Base-by-base conservation (phyloP, 2,113 vertebrate genomes). In the Malurus alboscapulatus region DNA sequence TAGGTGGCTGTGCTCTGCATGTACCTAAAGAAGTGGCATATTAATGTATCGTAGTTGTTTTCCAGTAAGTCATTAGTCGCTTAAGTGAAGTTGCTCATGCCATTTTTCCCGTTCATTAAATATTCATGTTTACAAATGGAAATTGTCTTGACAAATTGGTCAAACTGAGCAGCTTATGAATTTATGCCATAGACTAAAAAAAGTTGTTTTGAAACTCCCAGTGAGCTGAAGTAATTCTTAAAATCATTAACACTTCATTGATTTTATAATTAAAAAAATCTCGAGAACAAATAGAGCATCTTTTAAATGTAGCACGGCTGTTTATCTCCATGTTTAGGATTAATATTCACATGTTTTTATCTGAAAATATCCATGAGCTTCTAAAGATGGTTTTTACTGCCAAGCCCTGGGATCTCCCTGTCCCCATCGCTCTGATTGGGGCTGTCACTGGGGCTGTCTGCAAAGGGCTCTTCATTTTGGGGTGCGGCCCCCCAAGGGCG, bases 71-170 rank as follows among this genome's bases (percentile, higher is more conserved):
- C 96, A 82, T 97, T 97, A 97, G 90, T 91, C 29, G 48, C 92
- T 96, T 97, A 96, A 95, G 94, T 92, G 95, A 97, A 97, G 94
- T 96, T 93, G 93, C 87, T 97, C 90, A 47, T 97, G 92, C 88
- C 95, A 96, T 88, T 97, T 97, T 97, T 97, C 85, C 84, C 75
- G 95, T 94, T 92, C 96, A 98, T 98, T 97, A 98, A 98, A 97
- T 97, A 97, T 98, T 98, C 93, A 98, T 98, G 93, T 97, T 97
- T 97, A 92, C 96, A 98, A 98, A 98, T 98, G 97, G 97, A 97
- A 97, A 97, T 95, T 97, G 88, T 97, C 95, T 94, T 98, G 95
- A 97, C 93, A 97, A 97, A 97, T 96, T 97, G 96, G 95, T 84
- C 96, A 97, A 97, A 97, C 94, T 77, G 95, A 97, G 91, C 76